phyloP scores from a whole-genome alignment of 2,113 vertebrate genomes.

The Lontra canadensis region DNA sequence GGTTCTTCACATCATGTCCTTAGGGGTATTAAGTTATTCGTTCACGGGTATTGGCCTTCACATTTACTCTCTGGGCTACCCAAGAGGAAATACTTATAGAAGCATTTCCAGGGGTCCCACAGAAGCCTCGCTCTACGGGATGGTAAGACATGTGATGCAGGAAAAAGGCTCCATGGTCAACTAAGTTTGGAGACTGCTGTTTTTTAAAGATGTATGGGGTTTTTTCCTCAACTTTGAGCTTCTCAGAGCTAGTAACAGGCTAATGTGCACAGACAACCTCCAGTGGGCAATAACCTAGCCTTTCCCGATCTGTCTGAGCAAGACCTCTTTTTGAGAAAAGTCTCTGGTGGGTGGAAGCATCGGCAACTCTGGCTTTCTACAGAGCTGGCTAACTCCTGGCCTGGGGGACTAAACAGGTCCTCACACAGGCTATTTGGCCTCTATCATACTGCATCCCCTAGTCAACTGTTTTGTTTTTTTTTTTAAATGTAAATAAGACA shows the following conservation, averaged over 20 bases:
- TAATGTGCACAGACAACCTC: neutral
- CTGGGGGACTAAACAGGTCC: neutral
- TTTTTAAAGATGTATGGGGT: neutral
- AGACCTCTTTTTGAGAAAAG: neutral
- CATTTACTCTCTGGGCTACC: neutral
- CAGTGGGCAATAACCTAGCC: neutral
- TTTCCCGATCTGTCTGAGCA: neutral
- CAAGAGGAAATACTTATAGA: neutral
- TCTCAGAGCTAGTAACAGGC: neutral
- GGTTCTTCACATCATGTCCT: neutral
- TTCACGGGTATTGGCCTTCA: neutral
- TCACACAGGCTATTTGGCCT: no score
- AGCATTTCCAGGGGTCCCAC: neutral
- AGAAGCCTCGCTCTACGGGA: neutral
- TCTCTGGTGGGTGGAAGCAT: neutral
- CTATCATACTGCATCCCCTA: neutral
- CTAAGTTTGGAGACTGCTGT: neutral
- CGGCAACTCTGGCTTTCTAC: neutral
- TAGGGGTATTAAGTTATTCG: neutral
- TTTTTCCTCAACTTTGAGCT: neutral
- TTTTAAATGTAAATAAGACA: neutral
- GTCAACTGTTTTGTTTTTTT: no score
- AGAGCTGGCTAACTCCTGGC: neutral
- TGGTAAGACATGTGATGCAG: neutral
- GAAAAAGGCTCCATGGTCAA: slow-evolving; percentile 11